A percentile compares a stretch with the other conserved stretches of the same genome.
phyloP scores from a whole-genome alignment of 1,140 invertebrate species.

The Drosophila truncata region DNA sequence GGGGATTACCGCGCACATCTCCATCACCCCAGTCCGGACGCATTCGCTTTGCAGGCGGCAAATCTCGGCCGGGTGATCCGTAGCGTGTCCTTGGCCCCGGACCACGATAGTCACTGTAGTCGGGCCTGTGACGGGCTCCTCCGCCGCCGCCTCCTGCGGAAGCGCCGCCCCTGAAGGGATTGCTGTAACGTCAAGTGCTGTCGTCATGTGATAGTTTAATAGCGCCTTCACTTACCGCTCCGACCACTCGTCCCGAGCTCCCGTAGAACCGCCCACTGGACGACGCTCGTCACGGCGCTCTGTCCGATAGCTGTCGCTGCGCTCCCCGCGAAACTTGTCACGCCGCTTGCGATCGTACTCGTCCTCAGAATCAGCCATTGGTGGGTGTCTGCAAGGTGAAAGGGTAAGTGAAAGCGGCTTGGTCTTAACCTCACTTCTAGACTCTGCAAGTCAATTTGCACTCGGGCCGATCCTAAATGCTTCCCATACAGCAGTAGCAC shows the following conservation, averaged over 20 bases:
- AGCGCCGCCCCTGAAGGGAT: slow-evolving; percentile 83
- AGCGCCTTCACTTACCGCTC: slow-evolving; percentile 86
- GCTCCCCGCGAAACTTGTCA: slow-evolving; percentile 95
- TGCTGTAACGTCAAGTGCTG: slow-evolving; percentile 55
- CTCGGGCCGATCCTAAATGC: neutral
- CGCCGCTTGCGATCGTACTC: slow-evolving; percentile 95
- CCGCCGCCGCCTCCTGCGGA: slow-evolving; percentile 75
- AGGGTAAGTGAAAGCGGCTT: slow-evolving; percentile 41
- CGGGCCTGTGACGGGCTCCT: slow-evolving; percentile 86
- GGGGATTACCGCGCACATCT: slow-evolving; percentile 80
- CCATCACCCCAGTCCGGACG: slow-evolving; percentile 90
- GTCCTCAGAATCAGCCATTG: slow-evolving; percentile 96
- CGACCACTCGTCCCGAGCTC: slow-evolving; percentile 91
- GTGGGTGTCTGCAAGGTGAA: slow-evolving; percentile 31
- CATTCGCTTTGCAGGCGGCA: slow-evolving; percentile 93
- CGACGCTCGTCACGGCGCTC: slow-evolving; percentile 90
- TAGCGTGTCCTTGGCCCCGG: slow-evolving; percentile 87
- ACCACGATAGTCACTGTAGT: slow-evolving; percentile 91
- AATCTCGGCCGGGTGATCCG: slow-evolving; percentile 90
- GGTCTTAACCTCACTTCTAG: slow-evolving; percentile 29
- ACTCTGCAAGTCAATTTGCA: neutral
- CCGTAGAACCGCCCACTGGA: slow-evolving; percentile 60
- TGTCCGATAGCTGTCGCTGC: slow-evolving; percentile 91
- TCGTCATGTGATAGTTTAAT: slow-evolving; percentile 5
- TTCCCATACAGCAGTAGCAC: neutral